These are phyloP conservation scores for Neosilurus hyrtlii DNA, from an alignment of 2,797 vertebrate genomes.

Conservation along the genomic window DNA sequence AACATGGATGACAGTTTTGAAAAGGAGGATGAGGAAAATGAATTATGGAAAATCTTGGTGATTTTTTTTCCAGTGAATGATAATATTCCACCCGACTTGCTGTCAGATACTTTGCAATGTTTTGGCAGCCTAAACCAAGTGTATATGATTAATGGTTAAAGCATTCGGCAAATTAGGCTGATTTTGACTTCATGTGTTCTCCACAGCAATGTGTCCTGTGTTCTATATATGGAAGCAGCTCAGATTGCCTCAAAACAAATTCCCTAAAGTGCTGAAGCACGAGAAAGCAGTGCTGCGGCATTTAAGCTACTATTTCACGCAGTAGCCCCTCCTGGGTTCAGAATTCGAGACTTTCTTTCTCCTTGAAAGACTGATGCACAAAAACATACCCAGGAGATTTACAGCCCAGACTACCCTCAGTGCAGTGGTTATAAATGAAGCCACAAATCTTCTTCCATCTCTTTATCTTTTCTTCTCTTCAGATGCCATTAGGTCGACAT, in stretches of 20 bases:
- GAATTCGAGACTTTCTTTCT: constrained; percentile 35
- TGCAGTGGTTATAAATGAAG: background rate
- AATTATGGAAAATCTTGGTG: background rate
- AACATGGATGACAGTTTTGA: background rate
- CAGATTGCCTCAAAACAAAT: constrained; percentile 35
- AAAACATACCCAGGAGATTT: constrained; percentile 17
- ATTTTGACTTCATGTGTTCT: background rate
- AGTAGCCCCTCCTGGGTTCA: constrained; percentile 18
- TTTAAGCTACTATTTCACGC: constrained; percentile 28
- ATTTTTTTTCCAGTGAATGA: background rate
- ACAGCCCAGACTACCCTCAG: background rate
- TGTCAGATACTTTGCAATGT: background rate
- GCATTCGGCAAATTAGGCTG: constrained; percentile 9
- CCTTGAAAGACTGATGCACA: background rate
- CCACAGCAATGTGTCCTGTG: constrained; percentile 9
- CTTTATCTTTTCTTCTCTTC: background rate
- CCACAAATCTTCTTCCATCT: background rate
- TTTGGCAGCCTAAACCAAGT: constrained; percentile 5
- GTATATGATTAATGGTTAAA: constrained; percentile 24
- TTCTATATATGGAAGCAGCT: constrained; percentile 35
- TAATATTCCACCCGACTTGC: constrained; percentile 8
- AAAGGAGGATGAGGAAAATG: background rate
- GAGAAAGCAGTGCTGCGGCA: constrained; percentile 17
- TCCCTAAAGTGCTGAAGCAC: constrained; percentile 42
- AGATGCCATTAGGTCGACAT: background rate